Percentiles rank a stretch among this genome's conserved stretches.
These are phyloP conservation scores for Cryptus armator DNA, from an alignment of 2,888 invertebrate species.

Conservation along the genomic window DNA sequence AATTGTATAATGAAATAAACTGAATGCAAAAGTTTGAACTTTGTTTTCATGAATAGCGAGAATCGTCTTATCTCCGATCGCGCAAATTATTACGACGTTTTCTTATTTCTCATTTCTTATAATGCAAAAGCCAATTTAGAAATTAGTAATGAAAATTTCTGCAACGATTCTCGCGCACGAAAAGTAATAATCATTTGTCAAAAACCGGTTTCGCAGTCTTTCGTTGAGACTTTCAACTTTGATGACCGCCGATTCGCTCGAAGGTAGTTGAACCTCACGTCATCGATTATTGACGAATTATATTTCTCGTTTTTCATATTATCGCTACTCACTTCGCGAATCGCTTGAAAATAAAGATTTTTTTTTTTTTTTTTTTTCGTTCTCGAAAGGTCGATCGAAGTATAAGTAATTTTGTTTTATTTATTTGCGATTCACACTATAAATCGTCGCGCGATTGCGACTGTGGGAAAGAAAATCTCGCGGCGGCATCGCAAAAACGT, in stretches of 20 bases:
- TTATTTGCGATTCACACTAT: background rate
- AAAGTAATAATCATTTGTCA: background rate
- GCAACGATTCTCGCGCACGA: background rate
- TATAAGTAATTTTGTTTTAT: background rate
- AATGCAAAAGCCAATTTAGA: no score
- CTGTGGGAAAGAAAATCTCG: background rate
- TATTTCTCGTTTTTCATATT: background rate
- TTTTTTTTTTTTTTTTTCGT: background rate
- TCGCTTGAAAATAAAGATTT: background rate
- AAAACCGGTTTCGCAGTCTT: background rate
- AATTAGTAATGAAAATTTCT: background rate
- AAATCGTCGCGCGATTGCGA: background rate
- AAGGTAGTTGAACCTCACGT: background rate
- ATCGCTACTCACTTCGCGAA: background rate
- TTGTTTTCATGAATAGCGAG: background rate
- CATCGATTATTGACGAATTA: background rate
- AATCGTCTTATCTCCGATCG: no score
- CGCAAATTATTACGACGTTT: no score
- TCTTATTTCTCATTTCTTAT: background rate
- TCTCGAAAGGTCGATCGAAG: conserved; percentile 2
- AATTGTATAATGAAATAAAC: background rate
- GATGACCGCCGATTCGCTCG: background rate
- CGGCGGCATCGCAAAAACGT: background rate
- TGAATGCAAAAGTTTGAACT: background rate
- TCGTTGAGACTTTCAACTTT: background rate